Evolutionary conservation across 23 tunicate species (phyloP).

Genomic region (Halocynthia aurantium): DNA sequence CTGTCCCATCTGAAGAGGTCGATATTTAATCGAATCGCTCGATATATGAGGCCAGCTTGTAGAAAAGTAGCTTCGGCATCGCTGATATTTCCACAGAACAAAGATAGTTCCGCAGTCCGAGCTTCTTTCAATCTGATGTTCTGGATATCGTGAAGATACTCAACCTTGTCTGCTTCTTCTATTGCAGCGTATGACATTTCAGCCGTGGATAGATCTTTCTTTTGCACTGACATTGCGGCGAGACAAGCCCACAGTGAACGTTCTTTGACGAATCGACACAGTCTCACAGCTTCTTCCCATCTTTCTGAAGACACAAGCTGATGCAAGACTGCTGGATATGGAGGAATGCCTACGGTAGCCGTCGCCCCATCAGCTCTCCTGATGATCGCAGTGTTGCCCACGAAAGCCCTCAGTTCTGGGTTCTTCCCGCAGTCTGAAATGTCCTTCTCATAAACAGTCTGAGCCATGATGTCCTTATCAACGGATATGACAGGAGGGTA

Average conservation of each 20-base stretch:
- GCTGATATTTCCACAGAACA: slow-evolving; percentile 61
- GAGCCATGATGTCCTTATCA: slow-evolving; percentile 56
- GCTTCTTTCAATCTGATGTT: slow-evolving; percentile 49
- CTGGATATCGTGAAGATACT: slow-evolving; percentile 68
- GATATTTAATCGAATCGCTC: slow-evolving; percentile 71
- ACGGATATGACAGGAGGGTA: slow-evolving; percentile 67
- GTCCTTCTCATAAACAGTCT: slow-evolving; percentile 68
- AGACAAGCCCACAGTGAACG: slow-evolving; percentile 82
- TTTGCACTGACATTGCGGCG: slow-evolving; percentile 80
- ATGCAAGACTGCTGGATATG: slow-evolving; percentile 74
- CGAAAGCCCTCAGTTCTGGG: slow-evolving; percentile 43
- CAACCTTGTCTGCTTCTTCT: slow-evolving; percentile 82
- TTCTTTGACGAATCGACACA: slow-evolving; percentile 80
- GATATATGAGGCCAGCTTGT: slow-evolving; percentile 53
- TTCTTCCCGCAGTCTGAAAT: slow-evolving; percentile 68
- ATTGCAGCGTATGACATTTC: slow-evolving; percentile 94
- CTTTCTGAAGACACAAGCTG: slow-evolving; percentile 45
- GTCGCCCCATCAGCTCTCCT: slow-evolving; percentile 67
- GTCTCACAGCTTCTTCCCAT: slow-evolving; percentile 77
- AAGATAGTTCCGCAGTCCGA: slow-evolving; percentile 52
- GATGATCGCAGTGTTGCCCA: slow-evolving; percentile 44
- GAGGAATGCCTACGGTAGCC: slow-evolving; percentile 48
- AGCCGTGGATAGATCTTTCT: slow-evolving; percentile 65
- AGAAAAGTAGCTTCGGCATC: slow-evolving; percentile 80
- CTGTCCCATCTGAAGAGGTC: slow-evolving; percentile 84